phyloP scores from a whole-genome alignment of 2,888 invertebrate species.

The Drosophila seclusa region DNA sequence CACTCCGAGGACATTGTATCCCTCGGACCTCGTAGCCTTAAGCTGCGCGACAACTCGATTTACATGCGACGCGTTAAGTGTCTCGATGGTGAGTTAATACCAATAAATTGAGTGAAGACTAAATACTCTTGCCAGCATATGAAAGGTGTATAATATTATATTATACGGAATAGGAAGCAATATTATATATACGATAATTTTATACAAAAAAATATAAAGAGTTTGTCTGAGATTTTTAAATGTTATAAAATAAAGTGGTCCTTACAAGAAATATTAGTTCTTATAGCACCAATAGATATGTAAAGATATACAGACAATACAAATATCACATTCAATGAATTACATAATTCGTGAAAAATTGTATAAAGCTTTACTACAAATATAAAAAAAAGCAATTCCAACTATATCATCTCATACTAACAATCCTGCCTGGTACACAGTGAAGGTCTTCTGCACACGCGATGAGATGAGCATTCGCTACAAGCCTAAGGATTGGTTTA shows the following conservation, averaged over 20 bases:
- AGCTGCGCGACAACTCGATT: slow-evolving; percentile 87
- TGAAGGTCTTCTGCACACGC: slow-evolving; percentile 91
- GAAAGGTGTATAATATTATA: neutral
- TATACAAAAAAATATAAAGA: neutral
- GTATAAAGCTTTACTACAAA: neutral
- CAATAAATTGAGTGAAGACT: neutral
- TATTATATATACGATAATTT: neutral
- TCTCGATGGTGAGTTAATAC: slow-evolving; percentile 89
- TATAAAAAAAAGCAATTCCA: neutral
- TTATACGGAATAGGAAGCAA: neutral
- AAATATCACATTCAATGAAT: neutral
- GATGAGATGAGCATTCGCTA: slow-evolving; percentile 89
- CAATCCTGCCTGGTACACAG: slow-evolving; percentile 84
- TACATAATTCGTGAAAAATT: neutral
- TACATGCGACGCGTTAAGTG: slow-evolving; percentile 94
- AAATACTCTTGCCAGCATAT: neutral
- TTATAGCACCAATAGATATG: no score
- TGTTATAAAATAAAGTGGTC: neutral
- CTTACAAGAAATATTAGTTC: neutral
- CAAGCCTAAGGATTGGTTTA: slow-evolving; percentile 87
- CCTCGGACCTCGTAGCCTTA: slow-evolving; percentile 90
- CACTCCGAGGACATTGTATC: slow-evolving; percentile 93
- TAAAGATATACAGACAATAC: neutral
- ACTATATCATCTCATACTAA: neutral
- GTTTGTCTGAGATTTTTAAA: neutral